Base-by-base conservation (phyloP, 2,113 vertebrate genomes). In the Todiramphus saurophagus region DNA sequence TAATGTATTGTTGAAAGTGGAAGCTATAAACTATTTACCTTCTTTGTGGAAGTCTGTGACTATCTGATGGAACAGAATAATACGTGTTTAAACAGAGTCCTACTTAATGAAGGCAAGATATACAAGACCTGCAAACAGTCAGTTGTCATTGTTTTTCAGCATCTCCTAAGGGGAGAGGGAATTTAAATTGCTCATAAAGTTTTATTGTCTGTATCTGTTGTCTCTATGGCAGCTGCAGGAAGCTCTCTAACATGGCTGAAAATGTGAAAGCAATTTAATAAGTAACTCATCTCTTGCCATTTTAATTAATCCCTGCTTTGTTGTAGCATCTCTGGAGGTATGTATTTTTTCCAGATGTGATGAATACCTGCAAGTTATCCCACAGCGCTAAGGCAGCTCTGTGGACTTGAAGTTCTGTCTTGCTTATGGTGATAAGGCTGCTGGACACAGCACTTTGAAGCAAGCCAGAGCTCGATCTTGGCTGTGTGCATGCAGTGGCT, bases 161-260 rank as follows among this genome's bases (percentile, higher is more conserved):
- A 74, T 95, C 87, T 94, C 87, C 63, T 77, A 83, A 93, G 74
- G 87, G 74, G 81, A 80, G 70, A 89, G 77, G 53, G 89, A 91
- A 95, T 96, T 94, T 76, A 95, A 91, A 94, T 84, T 82, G 87
- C 92, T 91, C 91, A 77, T 97, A 95, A 97, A 94, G 63, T 96
- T 95, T 95, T 97, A 96, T 94, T 96, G 89, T 94, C 92, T 94
- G 92, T 97, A 92, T 80, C 83, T 84, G 39, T 96, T 96, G 89
- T 94, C 95, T 95, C 95, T 95, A 69, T 93, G 86, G 77, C 86
- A 94, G 96, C 95, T 91, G 83, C 86, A 63, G 93, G 83, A 92
- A 96, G 77, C 87, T 84, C 70, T 92, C 66, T 85, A 89, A 73
- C 53, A 28, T 1, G 5, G 77, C 84, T 94, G 43, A 92, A 96